Percentiles rank a stretch among this genome's conserved stretches.
Evolutionary conservation across 2,888 invertebrate genomes (phyloP).

Genomic region (Coenonympha arcania): DNA sequence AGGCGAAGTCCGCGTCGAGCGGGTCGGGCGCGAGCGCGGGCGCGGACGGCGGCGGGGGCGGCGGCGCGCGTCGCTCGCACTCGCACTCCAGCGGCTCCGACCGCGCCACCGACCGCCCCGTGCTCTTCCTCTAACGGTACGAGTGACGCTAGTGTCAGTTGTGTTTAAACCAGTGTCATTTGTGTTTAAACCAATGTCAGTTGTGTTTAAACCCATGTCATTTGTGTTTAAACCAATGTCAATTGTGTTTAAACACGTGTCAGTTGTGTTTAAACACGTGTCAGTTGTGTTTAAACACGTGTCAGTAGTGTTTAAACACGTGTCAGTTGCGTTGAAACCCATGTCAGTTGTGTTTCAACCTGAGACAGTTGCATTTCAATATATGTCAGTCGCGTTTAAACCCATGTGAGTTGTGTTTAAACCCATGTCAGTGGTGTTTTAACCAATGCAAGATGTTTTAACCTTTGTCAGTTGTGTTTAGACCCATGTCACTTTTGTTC

Average conservation of each 20-base stretch:
- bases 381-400: not conserved
- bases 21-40: slow-evolving; percentile 51
- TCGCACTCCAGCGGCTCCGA: slow-evolving; percentile 63
- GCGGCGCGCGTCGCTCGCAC: slow-evolving; percentile 51
- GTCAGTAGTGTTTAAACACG: not conserved
- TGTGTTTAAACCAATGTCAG: not conserved
- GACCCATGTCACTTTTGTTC: not conserved
- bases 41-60: slow-evolving; percentile 52
- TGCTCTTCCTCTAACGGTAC: slow-evolving; percentile 60
- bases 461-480: not conserved
- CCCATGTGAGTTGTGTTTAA: not conserved
- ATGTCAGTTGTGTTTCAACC: not conserved
- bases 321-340: not conserved
- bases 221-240: not conserved
- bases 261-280: not conserved
- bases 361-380: not conserved
- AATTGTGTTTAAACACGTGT: not conserved
- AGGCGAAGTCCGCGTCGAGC: slow-evolving; percentile 53
- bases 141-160: no score
- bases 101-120: slow-evolving; percentile 49
- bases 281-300: not conserved
- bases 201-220: not conserved
- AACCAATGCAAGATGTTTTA: no score
- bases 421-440: not conserved
- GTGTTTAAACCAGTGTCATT: not conserved